A percentile compares a stretch with the other conserved stretches of the same genome.
Evolutionary conservation across 2,113 vertebrate species (phyloP).

Genomic region (Coregonus clupeaformis): DNA sequence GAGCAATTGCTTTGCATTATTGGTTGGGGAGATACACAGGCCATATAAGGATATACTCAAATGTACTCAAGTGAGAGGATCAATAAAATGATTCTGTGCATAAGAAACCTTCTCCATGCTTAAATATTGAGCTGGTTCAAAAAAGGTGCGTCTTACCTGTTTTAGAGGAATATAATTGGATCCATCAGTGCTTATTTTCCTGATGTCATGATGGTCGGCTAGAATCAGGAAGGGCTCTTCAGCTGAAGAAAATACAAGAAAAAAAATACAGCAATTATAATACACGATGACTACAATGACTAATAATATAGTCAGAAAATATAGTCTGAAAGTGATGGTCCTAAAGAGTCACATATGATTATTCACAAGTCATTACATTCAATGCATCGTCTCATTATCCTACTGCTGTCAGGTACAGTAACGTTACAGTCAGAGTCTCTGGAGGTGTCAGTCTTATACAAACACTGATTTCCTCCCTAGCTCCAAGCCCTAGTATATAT

Average conservation of each 20-base stretch:
- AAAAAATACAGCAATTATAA: slow-evolving; percentile 9
- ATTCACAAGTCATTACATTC: not conserved
- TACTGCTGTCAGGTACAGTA: not conserved
- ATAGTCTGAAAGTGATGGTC: not conserved
- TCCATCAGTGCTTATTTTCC: slow-evolving; percentile 87
- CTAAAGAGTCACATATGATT: not conserved
- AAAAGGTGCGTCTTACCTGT: slow-evolving; percentile 73
- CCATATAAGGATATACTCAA: no score
- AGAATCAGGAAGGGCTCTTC: slow-evolving; percentile 89
- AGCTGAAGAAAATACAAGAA: slow-evolving; percentile 64
- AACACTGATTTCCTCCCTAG: not conserved
- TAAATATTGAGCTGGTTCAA: not conserved
- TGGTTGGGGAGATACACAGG: no score
- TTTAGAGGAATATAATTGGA: slow-evolving; percentile 88
- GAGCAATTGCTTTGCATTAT: no score
- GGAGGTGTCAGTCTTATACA: slow-evolving; percentile 15
- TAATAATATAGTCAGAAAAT: not conserved
- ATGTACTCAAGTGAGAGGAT: no score
- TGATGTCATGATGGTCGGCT: slow-evolving; percentile 88
- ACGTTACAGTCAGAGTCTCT: slow-evolving; percentile 11
- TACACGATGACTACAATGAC: not conserved
- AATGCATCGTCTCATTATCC: not conserved
- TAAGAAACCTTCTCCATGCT: not conserved
- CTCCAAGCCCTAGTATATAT: not conserved
- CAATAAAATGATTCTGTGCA: not conserved